Conservation (phyloP, 2,888 invertebrate genomes). For the Oxytorus armatus region DNA sequence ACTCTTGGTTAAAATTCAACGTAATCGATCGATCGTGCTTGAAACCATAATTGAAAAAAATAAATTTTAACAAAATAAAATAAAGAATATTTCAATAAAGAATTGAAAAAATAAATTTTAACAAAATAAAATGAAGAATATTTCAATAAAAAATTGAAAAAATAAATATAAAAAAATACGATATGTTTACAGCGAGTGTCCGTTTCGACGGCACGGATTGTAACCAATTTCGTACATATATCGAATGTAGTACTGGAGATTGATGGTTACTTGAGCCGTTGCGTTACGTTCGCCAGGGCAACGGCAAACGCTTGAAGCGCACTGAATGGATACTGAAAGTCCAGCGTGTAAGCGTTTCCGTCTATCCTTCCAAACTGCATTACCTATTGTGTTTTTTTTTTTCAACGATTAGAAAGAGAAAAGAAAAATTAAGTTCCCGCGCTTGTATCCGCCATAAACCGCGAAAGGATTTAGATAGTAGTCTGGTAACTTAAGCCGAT, state of each 20-base stretch:
- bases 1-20: slow-evolving; percentile 49
- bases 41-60: not conserved
- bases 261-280: slow-evolving; percentile 92
- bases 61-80: slow-evolving; percentile 30
- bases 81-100: not conserved
- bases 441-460: too few relatives aligned
- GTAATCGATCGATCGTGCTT: slow-evolving; percentile 42
- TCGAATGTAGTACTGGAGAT: slow-evolving; percentile 74
- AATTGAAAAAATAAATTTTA: not conserved
- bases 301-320: slow-evolving; percentile 99
- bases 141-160: not conserved
- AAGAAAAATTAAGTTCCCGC: too few relatives aligned
- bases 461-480: too few relatives aligned
- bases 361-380: slow-evolving; percentile 99
- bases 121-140: slow-evolving; percentile 20
- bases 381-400: slow-evolving; percentile 88
- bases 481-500: too few relatives aligned
- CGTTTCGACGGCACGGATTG: slow-evolving; percentile 59
- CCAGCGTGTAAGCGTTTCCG: slow-evolving; percentile 98
- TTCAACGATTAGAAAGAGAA: too few relatives aligned
- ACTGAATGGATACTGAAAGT: slow-evolving; percentile 99
- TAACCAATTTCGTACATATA: slow-evolving; percentile 73
- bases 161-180: slow-evolving; percentile 31
- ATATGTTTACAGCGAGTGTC: slow-evolving; percentile 40
- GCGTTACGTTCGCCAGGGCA: slow-evolving; percentile 98